Base-by-base conservation (phyloP, 2,797 vertebrate species). In the Microchirus variegatus region DNA sequence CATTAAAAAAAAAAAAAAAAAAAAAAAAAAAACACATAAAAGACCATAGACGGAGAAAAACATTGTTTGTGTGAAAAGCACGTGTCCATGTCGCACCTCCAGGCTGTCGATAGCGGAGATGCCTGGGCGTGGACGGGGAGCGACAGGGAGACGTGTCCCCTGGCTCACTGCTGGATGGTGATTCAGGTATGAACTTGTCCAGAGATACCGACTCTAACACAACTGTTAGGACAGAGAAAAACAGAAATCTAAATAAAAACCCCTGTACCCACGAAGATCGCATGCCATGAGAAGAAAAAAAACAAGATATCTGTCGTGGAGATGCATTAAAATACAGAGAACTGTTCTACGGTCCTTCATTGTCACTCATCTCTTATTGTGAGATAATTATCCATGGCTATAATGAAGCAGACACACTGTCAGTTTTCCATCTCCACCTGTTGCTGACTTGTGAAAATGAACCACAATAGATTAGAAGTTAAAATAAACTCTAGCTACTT, bases 51-150 rank as follows among this genome's bases (percentile, higher is more conserved):
- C 9, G 22, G 8, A 18, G 4, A 46, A 14, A 4, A 40, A 5
- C 10, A 42, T 11, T 16, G 13, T 16, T 15, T 15, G 46, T 2
- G 14, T 7, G 5, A 8, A 11, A 18, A 22, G 37, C 42, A 45
- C n/a, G 17, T 14, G 36, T 38, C 12, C 40, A 2, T 10, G 47
- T 36, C 0, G 42, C 77, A 91, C 91, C 91, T 85, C 94, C 95
- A 2, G 94, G 42, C 36, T 91, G 94, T 42, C 96, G 89, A 64
- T 95, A 96, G 64, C 95, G 95, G 5, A 96, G 92, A 59, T 98
- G 96, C 17, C 95, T 85, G 2, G 95, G 95, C 0, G 96, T 97
- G 0, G 95, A 95, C 2, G 96, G 95, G 0, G 96, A 97, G 46
- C 95, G 92, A 59, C 94, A 95, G 0, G 96, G 95, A 5, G 96